Percentiles rank a stretch among this genome's conserved stretches.
Conservation (phyloP, 2,888 invertebrate genomes). For the Brachyptera risi region DNA sequence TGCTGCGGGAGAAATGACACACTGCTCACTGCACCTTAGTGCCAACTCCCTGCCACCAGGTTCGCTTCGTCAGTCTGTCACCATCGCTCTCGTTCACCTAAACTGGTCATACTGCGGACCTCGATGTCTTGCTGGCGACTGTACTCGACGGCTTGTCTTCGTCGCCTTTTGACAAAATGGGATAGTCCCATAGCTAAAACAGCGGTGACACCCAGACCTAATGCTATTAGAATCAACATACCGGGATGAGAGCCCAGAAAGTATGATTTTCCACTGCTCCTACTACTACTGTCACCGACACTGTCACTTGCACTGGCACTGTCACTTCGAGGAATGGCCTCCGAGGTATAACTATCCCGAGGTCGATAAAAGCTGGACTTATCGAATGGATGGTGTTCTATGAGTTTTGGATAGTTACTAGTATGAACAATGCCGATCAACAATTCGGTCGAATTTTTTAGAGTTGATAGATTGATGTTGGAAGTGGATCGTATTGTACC, state of each 20-base stretch:
- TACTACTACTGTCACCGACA: too few relatives aligned
- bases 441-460: neutral
- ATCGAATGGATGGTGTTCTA: neutral
- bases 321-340: too few relatives aligned
- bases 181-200: slow-evolving; percentile 49
- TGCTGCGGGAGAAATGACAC: too few relatives aligned
- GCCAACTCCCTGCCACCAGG: too few relatives aligned
- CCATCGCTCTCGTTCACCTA: slow-evolving; percentile 66
- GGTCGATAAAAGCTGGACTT: too few relatives aligned
- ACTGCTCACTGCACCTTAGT: neutral
- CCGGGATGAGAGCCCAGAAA: slow-evolving; percentile 48
- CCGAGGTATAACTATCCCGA: too few relatives aligned
- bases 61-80: too few relatives aligned
- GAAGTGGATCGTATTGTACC: slow-evolving; percentile 3
- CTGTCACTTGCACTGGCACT: slow-evolving; percentile 37
- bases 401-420: too few relatives aligned
- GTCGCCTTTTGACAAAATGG: slow-evolving; percentile 40
- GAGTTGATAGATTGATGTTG: neutral
- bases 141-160: slow-evolving; percentile 27
- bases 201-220: slow-evolving; percentile 53
- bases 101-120: slow-evolving; percentile 55
- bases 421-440: slow-evolving; percentile 3
- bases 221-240: slow-evolving; percentile 54
- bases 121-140: slow-evolving; percentile 52
- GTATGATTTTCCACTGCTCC: too few relatives aligned